Evolutionary conservation across 2,113 vertebrate species (phyloP), one percentile per base, ranked within the genome.

Genomic region (Ginglymostoma cirratum): DNA sequence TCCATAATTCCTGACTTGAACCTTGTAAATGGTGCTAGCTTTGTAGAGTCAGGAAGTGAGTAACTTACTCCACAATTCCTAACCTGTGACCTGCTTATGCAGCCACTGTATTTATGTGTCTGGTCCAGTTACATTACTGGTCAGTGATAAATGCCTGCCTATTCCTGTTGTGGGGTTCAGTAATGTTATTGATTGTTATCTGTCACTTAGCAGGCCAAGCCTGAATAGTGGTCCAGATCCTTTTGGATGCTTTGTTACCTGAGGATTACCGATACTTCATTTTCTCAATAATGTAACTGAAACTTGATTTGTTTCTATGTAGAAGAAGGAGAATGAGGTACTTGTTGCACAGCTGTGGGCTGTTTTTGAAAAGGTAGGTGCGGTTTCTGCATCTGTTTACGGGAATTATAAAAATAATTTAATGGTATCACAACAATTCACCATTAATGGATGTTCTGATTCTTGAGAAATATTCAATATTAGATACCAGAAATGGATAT

Each of bases 311-410:
- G 17, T 95, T 52, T 95, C 72, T 93, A 14, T 90, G 61, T 21
- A 95, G 94, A 95, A 95, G 15, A 95, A 95, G 69, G 94, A 95
- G 67, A 95, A 95, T 0, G 94, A 95, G 42, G 45, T 12, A 19
- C 67, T 76, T 14, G 94, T 76, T 30, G 67, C 42, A 45, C 67
- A 95, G 66, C 24, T 95, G 24, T 95, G 94, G 42, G 67, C 69
- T 72, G 24, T 70, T 17, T 95, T 45, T 95, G 94, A 70, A 95
- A 72, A 95, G 94, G 94, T 95, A 45, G 45, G 94, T 72, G 30
- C 38, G 24, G 21, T 94, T 94, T 24, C 65, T 94, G 23, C 8
- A 14, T 69, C 27, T 92, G n/a, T 65, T 34, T 15, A 65, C 30
- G 30, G 30, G 34, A 55, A 2, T 21, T 19, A n/a, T 66, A 92